Percentiles rank a stretch among this genome's conserved stretches.
phyloP scores from a whole-genome alignment of 2,888 invertebrate species.

The Exocentrus adspersus region DNA sequence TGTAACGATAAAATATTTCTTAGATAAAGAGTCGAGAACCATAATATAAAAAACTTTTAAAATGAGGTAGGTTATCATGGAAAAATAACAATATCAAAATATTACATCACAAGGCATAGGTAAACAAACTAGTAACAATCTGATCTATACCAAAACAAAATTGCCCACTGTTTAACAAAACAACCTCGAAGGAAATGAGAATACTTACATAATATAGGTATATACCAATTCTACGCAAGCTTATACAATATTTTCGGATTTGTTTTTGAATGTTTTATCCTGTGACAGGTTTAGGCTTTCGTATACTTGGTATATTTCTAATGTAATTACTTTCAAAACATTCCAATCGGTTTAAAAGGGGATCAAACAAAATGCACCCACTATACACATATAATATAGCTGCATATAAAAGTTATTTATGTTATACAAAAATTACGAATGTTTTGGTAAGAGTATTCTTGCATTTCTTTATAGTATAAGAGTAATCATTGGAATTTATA shows the following conservation, averaged over 20 bases:
- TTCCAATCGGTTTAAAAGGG: constrained; percentile 7
- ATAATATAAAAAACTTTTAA: constrained; percentile 42
- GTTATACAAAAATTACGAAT: too few relatives aligned
- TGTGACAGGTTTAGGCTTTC: too few relatives aligned
- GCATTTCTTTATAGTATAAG: too few relatives aligned
- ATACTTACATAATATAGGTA: too few relatives aligned
- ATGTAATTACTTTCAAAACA: constrained; percentile 2
- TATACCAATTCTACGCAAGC: too few relatives aligned
- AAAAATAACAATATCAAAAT: constrained; percentile 55
- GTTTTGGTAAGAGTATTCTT: too few relatives aligned
- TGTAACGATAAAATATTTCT: constrained; percentile 32
- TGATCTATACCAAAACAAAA: constrained; percentile 11
- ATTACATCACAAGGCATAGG: constrained; percentile 49
- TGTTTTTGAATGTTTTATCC: too few relatives aligned
- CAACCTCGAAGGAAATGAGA: too few relatives aligned
- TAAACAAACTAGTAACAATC: constrained; percentile 31
- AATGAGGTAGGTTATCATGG: constrained; percentile 55
- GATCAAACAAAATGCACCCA: neutral
- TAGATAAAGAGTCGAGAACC: constrained; percentile 34
- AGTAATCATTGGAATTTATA: too few relatives aligned
- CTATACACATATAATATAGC: neutral
- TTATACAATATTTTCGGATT: too few relatives aligned
- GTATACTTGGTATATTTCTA: constrained; percentile 7
- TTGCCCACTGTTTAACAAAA: neutral
- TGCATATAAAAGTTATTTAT: neutral